A percentile compares a stretch with the other conserved stretches of the same genome.
Conservation (phyloP, 1,140 invertebrate genomes). For the Ostrea denselamellosa region DNA sequence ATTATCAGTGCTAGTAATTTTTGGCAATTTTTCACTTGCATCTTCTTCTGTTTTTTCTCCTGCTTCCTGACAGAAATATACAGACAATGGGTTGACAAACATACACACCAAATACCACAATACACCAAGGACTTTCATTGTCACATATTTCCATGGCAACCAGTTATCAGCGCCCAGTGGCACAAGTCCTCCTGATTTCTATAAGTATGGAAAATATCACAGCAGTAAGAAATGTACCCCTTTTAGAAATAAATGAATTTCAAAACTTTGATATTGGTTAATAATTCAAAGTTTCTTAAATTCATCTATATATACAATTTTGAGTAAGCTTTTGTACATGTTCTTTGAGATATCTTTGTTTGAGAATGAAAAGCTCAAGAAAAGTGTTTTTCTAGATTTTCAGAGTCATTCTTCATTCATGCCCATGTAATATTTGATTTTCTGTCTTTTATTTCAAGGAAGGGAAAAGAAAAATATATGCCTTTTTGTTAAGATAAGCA, state of each 20-base stretch:
- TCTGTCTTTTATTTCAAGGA: not conserved
- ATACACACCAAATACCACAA: constrained; percentile 29
- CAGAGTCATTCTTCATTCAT: not conserved
- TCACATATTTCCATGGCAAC: constrained; percentile 29
- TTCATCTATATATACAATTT: not conserved
- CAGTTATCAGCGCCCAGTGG: not conserved
- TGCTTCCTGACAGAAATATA: constrained; percentile 26
- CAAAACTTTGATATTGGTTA: not conserved
- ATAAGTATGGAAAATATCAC: not conserved
- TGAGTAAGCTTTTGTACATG: not conserved
- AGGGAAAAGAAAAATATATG: not conserved
- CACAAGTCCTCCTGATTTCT: constrained; percentile 27
- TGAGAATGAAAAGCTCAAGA: not conserved
- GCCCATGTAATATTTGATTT: not conserved
- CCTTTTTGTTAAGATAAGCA: not conserved
- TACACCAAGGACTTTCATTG: constrained; percentile 32
- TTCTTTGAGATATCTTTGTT: not conserved
- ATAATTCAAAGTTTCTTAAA: not conserved
- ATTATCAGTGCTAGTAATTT: not conserved
- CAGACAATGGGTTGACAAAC: constrained; percentile 33
- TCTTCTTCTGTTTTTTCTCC: not conserved
- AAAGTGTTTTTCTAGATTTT: not conserved
- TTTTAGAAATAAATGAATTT: not conserved
- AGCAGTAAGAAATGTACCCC: not conserved
- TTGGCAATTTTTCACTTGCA: constrained; percentile 1